Percentiles rank a stretch among this genome's conserved stretches.
phyloP scores from a whole-genome alignment of 37 sponge, comb jelly and placozoan genomes.

The Aplysina aerophoba region DNA sequence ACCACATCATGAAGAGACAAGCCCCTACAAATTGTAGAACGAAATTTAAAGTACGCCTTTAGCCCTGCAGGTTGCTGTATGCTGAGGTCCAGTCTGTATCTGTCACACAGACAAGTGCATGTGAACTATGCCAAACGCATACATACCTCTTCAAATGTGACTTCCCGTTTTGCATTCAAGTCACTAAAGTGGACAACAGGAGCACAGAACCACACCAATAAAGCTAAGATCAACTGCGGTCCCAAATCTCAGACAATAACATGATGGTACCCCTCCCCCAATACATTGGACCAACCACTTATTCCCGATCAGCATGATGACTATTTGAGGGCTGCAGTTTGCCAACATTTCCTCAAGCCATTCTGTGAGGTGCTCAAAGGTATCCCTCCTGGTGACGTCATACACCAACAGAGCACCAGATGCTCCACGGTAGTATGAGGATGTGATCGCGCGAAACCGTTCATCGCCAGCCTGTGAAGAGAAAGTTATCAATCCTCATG shows the following conservation, averaged over 20 bases:
- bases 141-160: slow-evolving; percentile 85
- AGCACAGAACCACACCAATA: too few species aligned
- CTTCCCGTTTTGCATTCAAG: slow-evolving; percentile 92
- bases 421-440: slow-evolving; percentile 98
- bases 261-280: too few species aligned
- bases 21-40: too few species aligned
- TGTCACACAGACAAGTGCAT: too few species aligned
- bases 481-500: too few species aligned
- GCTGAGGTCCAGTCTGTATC: too few species aligned
- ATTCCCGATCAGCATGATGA: slow-evolving; percentile 99
- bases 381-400: slow-evolving; percentile 97
- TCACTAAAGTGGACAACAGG: slow-evolving; percentile 77
- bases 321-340: slow-evolving; percentile 97
- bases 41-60: too few species aligned
- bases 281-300: slow-evolving; percentile 73
- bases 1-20: too few species aligned
- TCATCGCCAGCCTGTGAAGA: slow-evolving; percentile 93
- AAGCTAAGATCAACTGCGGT: too few species aligned
- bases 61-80: too few species aligned
- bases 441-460: slow-evolving; percentile 96
- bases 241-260: neutral
- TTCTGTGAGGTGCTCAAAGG: slow-evolving; percentile 96
- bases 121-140: too few species aligned
- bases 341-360: slow-evolving; percentile 98
- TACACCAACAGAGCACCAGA: slow-evolving; percentile 98